A percentile compares a stretch with the other conserved stretches of the same genome.
Evolutionary conservation across 2,888 invertebrate species (phyloP).

Genomic region (Agrochola circellaris): DNA sequence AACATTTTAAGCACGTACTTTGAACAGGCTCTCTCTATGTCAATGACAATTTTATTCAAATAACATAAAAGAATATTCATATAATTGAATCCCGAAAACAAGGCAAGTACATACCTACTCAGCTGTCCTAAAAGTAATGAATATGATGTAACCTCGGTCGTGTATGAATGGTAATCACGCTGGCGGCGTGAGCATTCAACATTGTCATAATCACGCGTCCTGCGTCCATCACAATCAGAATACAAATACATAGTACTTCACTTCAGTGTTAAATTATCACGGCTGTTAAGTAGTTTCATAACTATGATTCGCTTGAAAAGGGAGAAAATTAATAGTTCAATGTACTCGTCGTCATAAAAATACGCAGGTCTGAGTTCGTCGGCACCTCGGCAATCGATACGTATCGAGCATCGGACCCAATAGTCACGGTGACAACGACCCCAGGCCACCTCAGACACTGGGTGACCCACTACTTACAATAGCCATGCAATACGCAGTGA

Average conservation of each 20-base stretch:
- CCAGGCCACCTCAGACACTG: constrained; percentile 72
- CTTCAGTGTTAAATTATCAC: constrained; percentile 5
- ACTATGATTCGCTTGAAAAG: not conserved
- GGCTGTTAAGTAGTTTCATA: not conserved
- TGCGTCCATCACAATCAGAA: constrained; percentile 13
- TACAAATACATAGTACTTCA: constrained; percentile 26
- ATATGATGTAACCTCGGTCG: constrained; percentile 6
- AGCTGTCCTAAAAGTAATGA: not conserved
- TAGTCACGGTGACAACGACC: constrained; percentile 75
- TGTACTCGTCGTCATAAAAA: constrained; percentile 39
- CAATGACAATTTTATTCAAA: constrained; percentile 37
- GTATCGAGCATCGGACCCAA: constrained; percentile 72
- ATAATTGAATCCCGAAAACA: not conserved
- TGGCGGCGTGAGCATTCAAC: constrained; percentile 18
- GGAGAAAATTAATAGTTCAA: constrained; percentile 24
- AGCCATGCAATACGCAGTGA: constrained; percentile 46
- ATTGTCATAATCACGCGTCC: constrained; percentile 18
- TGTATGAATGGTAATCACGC: constrained; percentile 9
- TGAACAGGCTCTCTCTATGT: constrained; percentile 32
- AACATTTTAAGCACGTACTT: constrained; percentile 51
- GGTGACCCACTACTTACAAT: constrained; percentile 68
- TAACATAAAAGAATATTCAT: not conserved
- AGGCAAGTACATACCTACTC: not conserved
- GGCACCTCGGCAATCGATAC: constrained; percentile 85
- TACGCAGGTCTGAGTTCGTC: constrained; percentile 70